Evolutionary conservation across 2,113 vertebrate species (phyloP), one percentile per base, ranked within the genome.

Genomic region (Pandion haliaetus): DNA sequence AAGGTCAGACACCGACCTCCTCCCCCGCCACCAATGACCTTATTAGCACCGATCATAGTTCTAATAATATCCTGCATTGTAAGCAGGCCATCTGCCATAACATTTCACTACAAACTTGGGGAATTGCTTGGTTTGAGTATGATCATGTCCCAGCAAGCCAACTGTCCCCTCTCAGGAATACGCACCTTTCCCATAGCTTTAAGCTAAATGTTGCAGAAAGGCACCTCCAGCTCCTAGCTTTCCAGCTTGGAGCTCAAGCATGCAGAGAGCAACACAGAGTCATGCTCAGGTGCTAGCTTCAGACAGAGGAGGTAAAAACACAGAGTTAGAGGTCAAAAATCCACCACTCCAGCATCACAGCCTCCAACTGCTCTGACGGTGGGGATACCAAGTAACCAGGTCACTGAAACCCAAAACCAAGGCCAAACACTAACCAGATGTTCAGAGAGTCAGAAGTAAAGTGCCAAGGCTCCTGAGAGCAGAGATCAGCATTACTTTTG

Each of bases 11-110:
- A 86, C 59, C 44, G 42, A 91, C 84, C 71, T 92, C 91, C 66
- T 94, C 80, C 72, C 70, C 96, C 83, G 67, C 40, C 15, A 18
- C 55, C 81, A 93, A 71, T 94, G 96, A 98, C 91, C 97, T 98
- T 97, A 97, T 97, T 97, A 98, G 93, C 40, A 91, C 78, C 28
- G 95, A 98, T 96, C 95, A 96, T 21, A 69, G 82, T 96, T 98
- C 96, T 89, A 98, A 98, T 94, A 98, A 97, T 97, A 97, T 45
- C 91, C 88, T 2, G 2, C 90, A 80, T 29, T 85, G 63, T 80
- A 77, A 97, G 81, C 76, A 0, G 94, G 73, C 90, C 94, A 97
- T 96, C 95, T 97, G 95, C 93, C 1, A 0, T 94, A 86, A 97
- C 82, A 96, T 92, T 94, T 86, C 92, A 77, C 83, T 91, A 80